Conservation (phyloP, 2,113 vertebrate genomes). For the Cynoglossus semilaevis region DNA sequence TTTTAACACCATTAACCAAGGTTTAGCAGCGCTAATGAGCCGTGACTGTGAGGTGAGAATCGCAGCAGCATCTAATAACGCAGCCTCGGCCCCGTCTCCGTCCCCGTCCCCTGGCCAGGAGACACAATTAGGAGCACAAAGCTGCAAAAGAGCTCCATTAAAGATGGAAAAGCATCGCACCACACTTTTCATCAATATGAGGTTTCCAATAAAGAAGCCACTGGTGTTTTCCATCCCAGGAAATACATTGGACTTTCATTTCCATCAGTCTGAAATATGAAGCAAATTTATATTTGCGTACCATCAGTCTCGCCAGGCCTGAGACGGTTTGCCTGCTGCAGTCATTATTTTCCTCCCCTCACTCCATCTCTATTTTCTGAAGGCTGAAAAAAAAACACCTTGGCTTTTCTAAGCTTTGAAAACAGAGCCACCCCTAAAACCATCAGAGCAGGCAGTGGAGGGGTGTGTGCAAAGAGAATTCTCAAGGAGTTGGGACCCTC, state of each 20-base stretch:
- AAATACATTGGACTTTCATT: conserved; percentile 56
- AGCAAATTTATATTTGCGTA: conserved; percentile 52
- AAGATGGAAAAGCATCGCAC: conserved; percentile 29
- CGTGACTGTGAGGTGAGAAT: conserved; percentile 42
- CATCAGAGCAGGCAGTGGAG: conserved; percentile 54
- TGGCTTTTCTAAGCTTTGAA: conserved; percentile 59
- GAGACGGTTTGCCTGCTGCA: conserved; percentile 40
- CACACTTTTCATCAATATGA: conserved; percentile 10
- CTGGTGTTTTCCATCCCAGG: conserved; percentile 17
- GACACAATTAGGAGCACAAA: conserved; percentile 23
- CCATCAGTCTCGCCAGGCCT: conserved; percentile 43
- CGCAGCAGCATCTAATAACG: conserved; percentile 37
- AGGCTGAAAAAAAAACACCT: conserved; percentile 66
- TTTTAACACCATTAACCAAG: conserved; percentile 49
- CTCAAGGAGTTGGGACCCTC: conserved; percentile 67
- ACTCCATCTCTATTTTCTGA: conserved; percentile 8
- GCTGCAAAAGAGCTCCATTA: conserved; percentile 28
- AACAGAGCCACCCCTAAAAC: conserved; percentile 61
- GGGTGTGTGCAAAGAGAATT: conserved; percentile 63
- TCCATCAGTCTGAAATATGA: conserved; percentile 36
- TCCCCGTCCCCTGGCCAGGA: conserved; percentile 23
- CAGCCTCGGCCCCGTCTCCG: conserved; percentile 24
- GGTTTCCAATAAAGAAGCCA: conserved; percentile 15
- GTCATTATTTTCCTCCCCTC: conserved; percentile 32
- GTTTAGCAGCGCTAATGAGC: conserved; percentile 64